Evolutionary conservation across 2,113 vertebrate species (phyloP), one percentile per base, ranked within the genome.

Genomic region (Planiliza haematocheilus): DNA sequence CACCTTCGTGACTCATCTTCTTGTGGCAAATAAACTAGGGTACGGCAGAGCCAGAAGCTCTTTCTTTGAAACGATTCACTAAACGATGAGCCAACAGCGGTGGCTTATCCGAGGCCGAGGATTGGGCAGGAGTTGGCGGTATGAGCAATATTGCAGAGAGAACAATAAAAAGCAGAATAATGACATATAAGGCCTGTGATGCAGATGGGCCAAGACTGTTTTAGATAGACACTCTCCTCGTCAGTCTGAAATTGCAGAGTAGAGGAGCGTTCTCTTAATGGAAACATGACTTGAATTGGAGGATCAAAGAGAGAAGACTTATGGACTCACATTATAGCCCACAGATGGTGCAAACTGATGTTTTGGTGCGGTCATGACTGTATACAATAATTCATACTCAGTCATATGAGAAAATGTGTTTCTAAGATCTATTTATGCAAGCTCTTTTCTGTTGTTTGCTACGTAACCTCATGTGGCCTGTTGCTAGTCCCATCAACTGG

Each of bases 121-220:
- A 62, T 38, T 12, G 21, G 60, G 49, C 16, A 60, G 14, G 34
- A 48, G 52, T 57, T 65, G 45, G 60, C 48, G 9, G 48, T 60
- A 13, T 68, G 46, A n/a, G 51, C 34, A 73, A 49, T 14, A 61
- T 61, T 48, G 21, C 57, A 42, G 66, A 70, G 64, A 74, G 36
- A 77, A 88, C 78, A 89, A 88, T 84, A 86, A 91, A 66, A 81
- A 66, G 52, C 14, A 56, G 84, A 84, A 85, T 77, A 85, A 82
- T 86, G 66, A 91, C 39, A 85, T 71, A 89, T 81, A 55, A 42
- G 55, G 83, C 70, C 82, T 91, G 86, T 64, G 77, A 88, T 68
- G 71, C 83, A 90, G 83, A 91, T 91, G 91, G 69, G 42, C 52
- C 45, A 53, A 24, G 60, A 82, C 70, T 77, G 57, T 86, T 86